Conservation (phyloP, 2,888 invertebrate species). For the Mechanitis mazaeus region DNA sequence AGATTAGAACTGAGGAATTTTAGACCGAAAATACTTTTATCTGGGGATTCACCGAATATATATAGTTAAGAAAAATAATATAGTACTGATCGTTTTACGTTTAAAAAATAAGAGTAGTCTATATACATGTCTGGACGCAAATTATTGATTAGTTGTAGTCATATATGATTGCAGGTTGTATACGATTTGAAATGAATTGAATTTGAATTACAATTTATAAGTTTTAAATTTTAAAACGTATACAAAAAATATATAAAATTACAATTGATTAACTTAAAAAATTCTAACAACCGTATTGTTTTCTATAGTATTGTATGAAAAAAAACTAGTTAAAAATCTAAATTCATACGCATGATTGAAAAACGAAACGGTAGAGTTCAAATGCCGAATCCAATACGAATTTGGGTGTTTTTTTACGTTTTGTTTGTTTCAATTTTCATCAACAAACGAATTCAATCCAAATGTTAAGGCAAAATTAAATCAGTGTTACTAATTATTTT, state of each 20-base stretch:
- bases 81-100: no score
- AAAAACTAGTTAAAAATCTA: conserved; percentile 7
- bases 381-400: conserved; percentile 20
- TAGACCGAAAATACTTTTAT: background rate
- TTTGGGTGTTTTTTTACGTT: conserved; percentile 9
- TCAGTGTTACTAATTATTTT: conserved; percentile 1
- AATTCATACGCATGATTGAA: conserved; percentile 16
- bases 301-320: background rate
- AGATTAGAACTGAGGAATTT: conserved; percentile 29
- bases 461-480: conserved; percentile 3
- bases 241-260: no score
- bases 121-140: no score
- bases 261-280: no score
- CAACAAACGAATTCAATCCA: background rate
- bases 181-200: no score
- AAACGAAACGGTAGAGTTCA: conserved; percentile 15
- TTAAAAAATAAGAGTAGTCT: no score
- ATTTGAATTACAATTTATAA: no score
- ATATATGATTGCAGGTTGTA: no score
- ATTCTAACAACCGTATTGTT: background rate
- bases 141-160: no score
- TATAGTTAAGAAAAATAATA: no score
- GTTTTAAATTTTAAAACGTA: no score
- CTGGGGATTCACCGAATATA: no score
- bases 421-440: conserved; percentile 1